Evolutionary conservation across 2,797 vertebrate genomes (phyloP), one percentile per base, ranked within the genome.

Genomic region (Liparis tanakae): DNA sequence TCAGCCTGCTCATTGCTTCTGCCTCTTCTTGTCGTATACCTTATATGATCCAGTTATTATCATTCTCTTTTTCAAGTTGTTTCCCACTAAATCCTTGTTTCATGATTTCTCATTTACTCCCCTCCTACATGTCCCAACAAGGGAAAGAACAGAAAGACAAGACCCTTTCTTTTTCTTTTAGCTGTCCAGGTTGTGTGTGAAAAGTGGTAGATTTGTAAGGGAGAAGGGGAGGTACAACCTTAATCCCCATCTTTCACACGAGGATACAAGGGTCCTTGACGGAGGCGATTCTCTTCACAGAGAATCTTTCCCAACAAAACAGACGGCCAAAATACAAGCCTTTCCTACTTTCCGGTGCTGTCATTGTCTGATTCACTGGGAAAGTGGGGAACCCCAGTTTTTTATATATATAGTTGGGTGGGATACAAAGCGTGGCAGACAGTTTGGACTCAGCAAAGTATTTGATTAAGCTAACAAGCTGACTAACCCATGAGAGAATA

Each of bases 251-350:
- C 61, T 67, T 85, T 81, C 62, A 84, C 54, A 55, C 0, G 0
- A 56, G 25, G 39, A 72, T 37, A 67, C 34, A 69, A 82, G 67
- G 51, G 59, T 33, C 44, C 72, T 85, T 43, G 25, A 67, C 55
- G 54, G 62, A 53, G 43, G 67, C 53, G 15, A 67, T 57, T 76
- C 74, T 43, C 7, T 30, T 30, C 43, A 37, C 1, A 70, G 53
- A 69, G 76, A 63, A 12, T 50, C 68, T 67, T 65, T 20, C 61
- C 64, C 17, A 17, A 84, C 81, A 88, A 83, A 66, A 69, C 54
- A 76, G 41, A 68, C 57, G 2, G 33, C n/a, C 15, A n/a, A 56
- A 43, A 72, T 74, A 68, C 15, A 67, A 9, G 44, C 66, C 34
- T 72, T 67, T 59, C 22, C 56, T 60, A 61, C 46, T 14, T 37